phyloP scores from a whole-genome alignment of 2,113 vertebrate species.

The Tragelaphus buxtoni region DNA sequence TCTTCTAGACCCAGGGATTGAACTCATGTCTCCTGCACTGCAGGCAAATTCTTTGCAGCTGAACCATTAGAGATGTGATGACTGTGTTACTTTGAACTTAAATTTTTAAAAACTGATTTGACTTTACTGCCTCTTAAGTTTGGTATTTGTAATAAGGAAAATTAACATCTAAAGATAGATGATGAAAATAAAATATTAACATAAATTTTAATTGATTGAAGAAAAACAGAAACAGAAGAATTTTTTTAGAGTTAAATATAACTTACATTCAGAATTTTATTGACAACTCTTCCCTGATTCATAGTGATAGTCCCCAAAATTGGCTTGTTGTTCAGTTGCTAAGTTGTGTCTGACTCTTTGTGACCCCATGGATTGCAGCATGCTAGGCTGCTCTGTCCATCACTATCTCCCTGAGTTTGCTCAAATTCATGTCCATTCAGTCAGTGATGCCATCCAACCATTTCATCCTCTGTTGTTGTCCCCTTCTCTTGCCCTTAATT shows the following conservation, averaged over 20 bases:
- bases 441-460: neutral
- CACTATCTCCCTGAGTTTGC: neutral
- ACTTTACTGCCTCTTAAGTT: neutral
- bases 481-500: neutral
- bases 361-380: neutral
- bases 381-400: neutral
- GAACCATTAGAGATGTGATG: neutral
- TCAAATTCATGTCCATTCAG: neutral
- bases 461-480: neutral
- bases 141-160: neutral
- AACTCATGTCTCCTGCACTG: neutral
- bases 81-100: neutral
- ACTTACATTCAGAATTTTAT: neutral
- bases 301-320: neutral
- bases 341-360: neutral
- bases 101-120: neutral
- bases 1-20: neutral
- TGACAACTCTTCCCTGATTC: neutral
- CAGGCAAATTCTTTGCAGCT: neutral
- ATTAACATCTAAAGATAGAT: neutral
- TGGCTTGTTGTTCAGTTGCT: neutral
- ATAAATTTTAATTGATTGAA: neutral
- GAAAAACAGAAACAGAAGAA: neutral
- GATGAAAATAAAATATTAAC: neutral
- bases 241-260: neutral